Evolutionary conservation across 2,888 invertebrate species (phyloP).

Genomic region (Furcula furcula): DNA sequence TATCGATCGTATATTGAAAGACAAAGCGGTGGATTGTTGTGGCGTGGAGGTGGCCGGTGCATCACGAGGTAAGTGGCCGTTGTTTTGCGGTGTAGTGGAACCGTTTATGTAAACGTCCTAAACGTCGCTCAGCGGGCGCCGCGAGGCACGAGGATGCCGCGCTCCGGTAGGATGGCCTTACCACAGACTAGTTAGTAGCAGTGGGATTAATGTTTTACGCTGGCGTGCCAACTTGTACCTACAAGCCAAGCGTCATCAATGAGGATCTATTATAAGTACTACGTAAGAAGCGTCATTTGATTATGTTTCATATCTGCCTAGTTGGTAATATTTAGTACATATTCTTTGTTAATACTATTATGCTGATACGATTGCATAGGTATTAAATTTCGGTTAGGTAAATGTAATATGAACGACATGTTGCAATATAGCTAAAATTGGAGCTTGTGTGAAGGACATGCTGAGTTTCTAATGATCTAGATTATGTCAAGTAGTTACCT

Average conservation of each 20-base stretch:
- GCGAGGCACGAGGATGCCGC: conserved; percentile 19
- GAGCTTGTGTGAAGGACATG: not conserved
- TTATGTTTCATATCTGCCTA: too few species aligned
- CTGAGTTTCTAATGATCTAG: not conserved
- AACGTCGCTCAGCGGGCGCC: conserved; percentile 14
- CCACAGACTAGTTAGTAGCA: conserved; percentile 25
- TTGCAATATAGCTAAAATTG: not conserved
- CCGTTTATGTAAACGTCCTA: conserved; percentile 19
- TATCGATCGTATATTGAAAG: conserved; percentile 72
- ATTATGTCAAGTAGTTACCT: not conserved
- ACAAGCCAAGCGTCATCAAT: not conserved
- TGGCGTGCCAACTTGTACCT: not conserved
- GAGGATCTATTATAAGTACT: too few species aligned
- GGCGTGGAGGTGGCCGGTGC: conserved; percentile 45
- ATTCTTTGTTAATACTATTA: too few species aligned
- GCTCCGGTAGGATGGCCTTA: conserved; percentile 10
- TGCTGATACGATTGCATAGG: too few species aligned
- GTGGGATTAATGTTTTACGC: conserved; percentile 2
- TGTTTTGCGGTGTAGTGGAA: conserved; percentile 29
- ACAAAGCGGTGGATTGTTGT: conserved; percentile 72
- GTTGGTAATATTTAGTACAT: too few species aligned
- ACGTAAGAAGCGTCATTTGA: too few species aligned
- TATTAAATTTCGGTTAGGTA: not conserved
- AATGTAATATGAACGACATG: not conserved
- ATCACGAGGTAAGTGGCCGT: conserved; percentile 55